phyloP scores from a whole-genome alignment of 2,113 vertebrate genomes.

The Microtus pennsylvanicus region DNA sequence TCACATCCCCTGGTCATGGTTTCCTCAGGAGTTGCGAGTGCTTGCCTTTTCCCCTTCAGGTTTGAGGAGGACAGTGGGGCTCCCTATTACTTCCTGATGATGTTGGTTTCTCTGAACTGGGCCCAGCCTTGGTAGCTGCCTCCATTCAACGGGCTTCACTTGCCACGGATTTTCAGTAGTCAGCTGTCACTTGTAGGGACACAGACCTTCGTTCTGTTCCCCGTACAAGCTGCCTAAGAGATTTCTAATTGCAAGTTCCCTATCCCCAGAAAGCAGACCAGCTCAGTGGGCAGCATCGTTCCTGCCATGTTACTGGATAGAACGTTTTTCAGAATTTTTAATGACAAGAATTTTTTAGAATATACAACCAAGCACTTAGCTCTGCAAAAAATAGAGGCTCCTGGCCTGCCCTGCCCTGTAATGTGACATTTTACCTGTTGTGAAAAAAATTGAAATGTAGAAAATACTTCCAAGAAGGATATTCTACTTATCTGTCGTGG shows the following conservation, averaged over 20 bases:
- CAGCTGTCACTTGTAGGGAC: neutral
- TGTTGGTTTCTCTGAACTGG: neutral
- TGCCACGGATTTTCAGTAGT: neutral
- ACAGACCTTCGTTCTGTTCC: neutral
- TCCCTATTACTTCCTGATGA: neutral
- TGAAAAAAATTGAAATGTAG: neutral
- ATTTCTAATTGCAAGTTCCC: neutral
- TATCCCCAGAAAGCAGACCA: neutral
- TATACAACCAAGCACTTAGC: neutral
- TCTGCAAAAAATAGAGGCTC: slow-evolving; percentile 11
- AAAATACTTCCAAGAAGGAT: neutral
- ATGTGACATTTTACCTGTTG: neutral
- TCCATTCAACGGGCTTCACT: neutral
- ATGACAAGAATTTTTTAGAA: slow-evolving; percentile 15
- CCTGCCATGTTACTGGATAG: neutral
- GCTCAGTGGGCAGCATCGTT: neutral
- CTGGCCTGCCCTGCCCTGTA: neutral
- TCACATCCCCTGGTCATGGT: neutral
- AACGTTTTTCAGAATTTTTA: slow-evolving; percentile 29
- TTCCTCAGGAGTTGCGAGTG: too few relatives aligned
- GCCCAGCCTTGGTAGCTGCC: neutral
- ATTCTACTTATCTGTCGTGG: neutral
- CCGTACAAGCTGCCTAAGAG: neutral
- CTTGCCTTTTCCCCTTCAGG: neutral
- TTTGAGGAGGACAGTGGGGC: neutral